Conservation (phyloP, 2,888 invertebrate genomes). For the Heliothis peltigera region DNA sequence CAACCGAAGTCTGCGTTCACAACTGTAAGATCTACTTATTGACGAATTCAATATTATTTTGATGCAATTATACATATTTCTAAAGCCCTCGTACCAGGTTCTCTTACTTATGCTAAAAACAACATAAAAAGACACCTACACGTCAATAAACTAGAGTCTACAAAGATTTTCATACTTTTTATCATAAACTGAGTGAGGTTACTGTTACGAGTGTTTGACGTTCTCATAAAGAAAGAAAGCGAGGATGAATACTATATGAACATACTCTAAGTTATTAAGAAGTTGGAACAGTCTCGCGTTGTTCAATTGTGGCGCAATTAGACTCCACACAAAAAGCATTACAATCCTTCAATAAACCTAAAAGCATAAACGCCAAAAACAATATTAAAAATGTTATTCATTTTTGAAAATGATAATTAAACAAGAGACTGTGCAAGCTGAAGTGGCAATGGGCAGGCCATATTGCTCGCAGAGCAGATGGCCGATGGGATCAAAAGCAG, state of each 20-base stretch:
- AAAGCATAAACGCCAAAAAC: too few species aligned
- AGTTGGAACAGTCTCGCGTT: slow-evolving; percentile 3
- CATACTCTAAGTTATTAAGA: slow-evolving; percentile 18
- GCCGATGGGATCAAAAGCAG: too few species aligned
- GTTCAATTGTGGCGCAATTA: slow-evolving; percentile 29
- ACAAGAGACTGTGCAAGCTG: too few species aligned
- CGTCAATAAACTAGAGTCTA: slow-evolving; percentile 19
- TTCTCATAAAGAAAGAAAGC: slow-evolving; percentile 26
- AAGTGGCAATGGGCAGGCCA: too few species aligned
- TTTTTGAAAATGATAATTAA: too few species aligned
- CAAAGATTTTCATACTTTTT: slow-evolving; percentile 23
- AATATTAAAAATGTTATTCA: too few species aligned
- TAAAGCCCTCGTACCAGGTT: not conserved
- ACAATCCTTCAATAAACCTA: too few species aligned
- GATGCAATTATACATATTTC: not conserved
- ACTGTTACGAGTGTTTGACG: slow-evolving; percentile 23
- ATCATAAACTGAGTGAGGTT: slow-evolving; percentile 36
- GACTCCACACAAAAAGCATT: too few species aligned
- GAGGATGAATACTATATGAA: slow-evolving; percentile 50
- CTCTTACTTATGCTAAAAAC: not conserved
- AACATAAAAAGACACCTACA: not conserved
- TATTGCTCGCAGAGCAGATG: too few species aligned
- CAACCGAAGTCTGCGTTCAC: not conserved
- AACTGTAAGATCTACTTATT: not conserved
- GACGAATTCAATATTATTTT: not conserved